Base-by-base conservation (phyloP, 30 jellyfish, hydroid and myxozoan species). In the Turritopsis dohrnii region DNA sequence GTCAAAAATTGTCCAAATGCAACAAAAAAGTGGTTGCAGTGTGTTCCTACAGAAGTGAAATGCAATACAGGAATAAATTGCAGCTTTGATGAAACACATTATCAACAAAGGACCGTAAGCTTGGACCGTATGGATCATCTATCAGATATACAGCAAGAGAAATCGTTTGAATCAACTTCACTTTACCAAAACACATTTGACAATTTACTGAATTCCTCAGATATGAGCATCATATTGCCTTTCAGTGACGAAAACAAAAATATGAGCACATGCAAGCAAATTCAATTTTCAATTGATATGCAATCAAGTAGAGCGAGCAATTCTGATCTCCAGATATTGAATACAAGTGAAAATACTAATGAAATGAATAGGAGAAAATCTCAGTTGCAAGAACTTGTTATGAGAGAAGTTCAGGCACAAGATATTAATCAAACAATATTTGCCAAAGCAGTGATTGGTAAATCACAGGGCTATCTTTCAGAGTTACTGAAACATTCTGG, bases 401-500 rank as follows among this genome's bases (percentile, higher is more conserved):
- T 91, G 20, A 54, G 84, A 8, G 99, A 94, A 77, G 86, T 94
- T 27, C 54, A 77, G 8, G 71, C 53, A 1, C 88, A 85, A 29
- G 92, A 91, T 9, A 94, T 94, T 69, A 94, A 85, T 84, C 99
- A 94, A 76, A 74, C 90, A 54, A 86, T 94, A 41, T 94, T 94
- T 72, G 89, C 99, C 20, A 85, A 80, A 66, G 84, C 93, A 41
- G 96, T 86, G 0, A 86, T 94, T 29, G 86, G 82, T 21, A 85
- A 91, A 76, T 66, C 99, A 5, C 99, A 94, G 66, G 99, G 99
- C 31, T 94, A 94, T 65, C 84, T 94, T 29, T 94, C 99, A 5
- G 99, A 94, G 21, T 29, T 94, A 16, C 82, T 89, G 31, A 69
- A 69, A 69, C 77, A 69, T 69, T 69, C 28, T 7, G 9, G 31